A percentile compares a stretch with the other conserved stretches of the same genome.
These are phyloP conservation scores for Periophthalmodon schlosseri DNA, from an alignment of 2,113 vertebrate genomes.

Conservation along the genomic window DNA sequence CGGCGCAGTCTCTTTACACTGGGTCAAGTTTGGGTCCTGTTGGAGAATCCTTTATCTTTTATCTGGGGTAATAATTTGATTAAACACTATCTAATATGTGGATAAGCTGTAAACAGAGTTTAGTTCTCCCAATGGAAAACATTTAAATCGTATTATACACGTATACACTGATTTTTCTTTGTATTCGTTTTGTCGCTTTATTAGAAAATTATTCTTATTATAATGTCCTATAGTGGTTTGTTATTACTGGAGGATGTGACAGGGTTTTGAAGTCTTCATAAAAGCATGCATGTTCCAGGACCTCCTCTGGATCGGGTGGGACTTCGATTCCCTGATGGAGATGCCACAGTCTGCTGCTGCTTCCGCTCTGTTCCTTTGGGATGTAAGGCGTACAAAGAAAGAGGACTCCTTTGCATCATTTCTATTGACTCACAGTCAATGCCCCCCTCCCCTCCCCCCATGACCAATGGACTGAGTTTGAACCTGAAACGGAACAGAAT, in stretches of 20 bases:
- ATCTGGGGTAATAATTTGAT: slow-evolving; percentile 43
- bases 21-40: slow-evolving; percentile 22
- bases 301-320: slow-evolving; percentile 38
- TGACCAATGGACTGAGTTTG: slow-evolving; percentile 55
- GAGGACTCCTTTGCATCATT: slow-evolving; percentile 57
- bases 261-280: slow-evolving; percentile 69
- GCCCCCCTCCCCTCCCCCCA: slow-evolving; percentile 37
- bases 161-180: slow-evolving; percentile 64
- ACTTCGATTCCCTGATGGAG: slow-evolving; percentile 40
- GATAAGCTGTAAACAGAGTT: slow-evolving; percentile 69
- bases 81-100: slow-evolving; percentile 53
- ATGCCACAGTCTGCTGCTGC: slow-evolving; percentile 31
- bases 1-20: slow-evolving; percentile 18
- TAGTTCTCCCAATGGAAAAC: slow-evolving; percentile 58
- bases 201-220: slow-evolving; percentile 73
- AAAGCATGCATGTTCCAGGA: slow-evolving; percentile 77
- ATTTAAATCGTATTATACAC: slow-evolving; percentile 62
- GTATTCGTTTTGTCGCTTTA: slow-evolving; percentile 48
- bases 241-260: slow-evolving; percentile 66
- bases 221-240: slow-evolving; percentile 62
- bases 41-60: slow-evolving; percentile 26
- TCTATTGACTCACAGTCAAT: slow-evolving; percentile 26
- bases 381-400: slow-evolving; percentile 74
- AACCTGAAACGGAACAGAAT: slow-evolving; percentile 78
- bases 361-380: slow-evolving; percentile 56